Base-by-base conservation (phyloP, 2,113 vertebrate species). In the Romanogobio albipinnatus region DNA sequence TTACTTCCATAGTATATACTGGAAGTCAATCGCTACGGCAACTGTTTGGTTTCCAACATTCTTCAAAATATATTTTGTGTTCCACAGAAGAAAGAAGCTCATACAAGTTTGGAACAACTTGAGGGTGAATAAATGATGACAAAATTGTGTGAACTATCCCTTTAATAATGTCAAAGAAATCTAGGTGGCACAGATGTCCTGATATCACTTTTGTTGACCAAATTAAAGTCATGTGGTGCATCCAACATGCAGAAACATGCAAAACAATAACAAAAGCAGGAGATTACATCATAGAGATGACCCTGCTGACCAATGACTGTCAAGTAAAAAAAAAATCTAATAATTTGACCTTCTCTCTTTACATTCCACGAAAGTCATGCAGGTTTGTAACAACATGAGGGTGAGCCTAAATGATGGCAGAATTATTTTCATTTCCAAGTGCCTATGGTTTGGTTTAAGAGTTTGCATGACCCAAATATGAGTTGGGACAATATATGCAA, bases 381-480 rank as follows among this genome's bases (percentile, higher is more conserved):
- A 71, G 10, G 39, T 71, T 71, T 45, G 39, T 6, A 15, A n/a
- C 43, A 73, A 73, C 22, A 47, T 8, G 43, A 74, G 6, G n/a
- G 9, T 13, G 2, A 13, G 68, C 7, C 39, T 14, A 26, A 24
- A 26, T 47, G 5, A 47, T 4, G 3, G 39, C 10, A 8, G 5
- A 24, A 47, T 47, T 7, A 24, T 47, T 7, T 47, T 74, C 6
- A 47, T 73, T 47, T 24, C 1, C 22, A 73, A 47, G 14, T 3
- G 7, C 11, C 4, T 43, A 9, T n/a, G 68, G 9, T 43, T 71
- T 71, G 19, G 36, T 71, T 71, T 11, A 43, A 71, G 36, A n/a
- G 0, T 61, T 78, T 78, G 76, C 76, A 61, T 78, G 56, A 61
- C 7, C 76, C 43, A 61, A 45, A 61, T 43, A 78, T 24, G 33